Percentiles rank a stretch among this genome's conserved stretches.
phyloP scores from a whole-genome alignment of 2,888 invertebrate species.

The Plusia festucae region DNA sequence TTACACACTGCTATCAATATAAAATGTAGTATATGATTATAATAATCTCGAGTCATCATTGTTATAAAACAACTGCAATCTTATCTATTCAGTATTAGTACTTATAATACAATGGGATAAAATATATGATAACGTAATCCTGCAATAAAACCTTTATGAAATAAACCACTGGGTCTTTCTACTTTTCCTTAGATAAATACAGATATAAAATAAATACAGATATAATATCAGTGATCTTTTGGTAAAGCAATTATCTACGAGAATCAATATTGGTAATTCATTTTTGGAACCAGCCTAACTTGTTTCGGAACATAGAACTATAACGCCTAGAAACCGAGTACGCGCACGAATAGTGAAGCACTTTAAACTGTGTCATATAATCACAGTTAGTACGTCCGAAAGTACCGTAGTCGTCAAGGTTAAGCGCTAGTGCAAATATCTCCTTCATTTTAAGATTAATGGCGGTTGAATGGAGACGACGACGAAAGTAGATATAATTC shows the following conservation, averaged over 20 bases:
- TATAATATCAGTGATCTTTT: too few species aligned
- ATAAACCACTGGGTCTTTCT: not conserved
- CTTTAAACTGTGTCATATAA: too few species aligned
- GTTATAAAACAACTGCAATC: constrained; percentile 17
- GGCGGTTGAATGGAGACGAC: too few species aligned
- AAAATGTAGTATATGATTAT: not conserved
- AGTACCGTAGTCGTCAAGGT: too few species aligned
- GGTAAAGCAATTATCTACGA: not conserved
- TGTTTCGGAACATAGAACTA: too few species aligned
- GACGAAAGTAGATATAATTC: too few species aligned
- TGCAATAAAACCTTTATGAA: constrained; percentile 5
- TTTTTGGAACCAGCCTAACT: not conserved
- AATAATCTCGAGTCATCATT: constrained; percentile 3
- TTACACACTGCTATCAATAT: not conserved
- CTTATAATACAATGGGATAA: constrained; percentile 25
- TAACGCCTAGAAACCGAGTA: too few species aligned
- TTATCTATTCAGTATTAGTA: constrained; percentile 46
- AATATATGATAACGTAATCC: constrained; percentile 3
- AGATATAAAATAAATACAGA: not conserved
- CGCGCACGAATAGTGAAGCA: too few species aligned
- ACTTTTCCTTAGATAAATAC: not conserved
- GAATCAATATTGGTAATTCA: not conserved
- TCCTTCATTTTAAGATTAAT: too few species aligned
- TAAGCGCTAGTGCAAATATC: too few species aligned
- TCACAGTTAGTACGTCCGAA: too few species aligned